Percentiles rank a stretch among this genome's conserved stretches.
These are phyloP conservation scores for Tinea pellionella DNA, from an alignment of 2,888 invertebrate genomes.

Conservation along the genomic window DNA sequence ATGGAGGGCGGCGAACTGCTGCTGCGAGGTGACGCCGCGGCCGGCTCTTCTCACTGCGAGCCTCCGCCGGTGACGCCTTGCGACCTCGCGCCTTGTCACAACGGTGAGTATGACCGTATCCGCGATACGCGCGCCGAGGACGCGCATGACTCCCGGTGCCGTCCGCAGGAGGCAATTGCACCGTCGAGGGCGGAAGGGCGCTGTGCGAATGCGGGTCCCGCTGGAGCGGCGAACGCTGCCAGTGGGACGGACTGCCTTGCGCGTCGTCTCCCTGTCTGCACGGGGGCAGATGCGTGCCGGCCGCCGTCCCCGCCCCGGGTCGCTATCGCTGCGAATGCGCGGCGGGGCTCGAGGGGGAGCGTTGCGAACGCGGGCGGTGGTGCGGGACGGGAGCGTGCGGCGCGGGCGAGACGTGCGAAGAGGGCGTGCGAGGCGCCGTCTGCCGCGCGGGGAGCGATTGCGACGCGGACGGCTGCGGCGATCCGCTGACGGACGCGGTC, in stretches of 20 bases:
- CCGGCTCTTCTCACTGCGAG: slow-evolving; percentile 84
- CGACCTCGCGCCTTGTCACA: slow-evolving; percentile 82
- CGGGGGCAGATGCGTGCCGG: slow-evolving; percentile 77
- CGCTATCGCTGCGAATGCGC: slow-evolving; percentile 85
- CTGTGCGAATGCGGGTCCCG: slow-evolving; percentile 39
- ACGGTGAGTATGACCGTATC: slow-evolving; percentile 53
- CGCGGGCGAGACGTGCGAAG: slow-evolving; percentile 80
- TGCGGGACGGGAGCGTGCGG: slow-evolving; percentile 43
- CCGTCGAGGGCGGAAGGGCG: slow-evolving; percentile 74
- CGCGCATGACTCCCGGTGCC: no score
- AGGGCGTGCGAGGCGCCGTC: slow-evolving; percentile 82
- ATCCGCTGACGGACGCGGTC: slow-evolving; percentile 79
- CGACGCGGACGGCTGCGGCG: slow-evolving; percentile 82
- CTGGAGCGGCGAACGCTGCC: slow-evolving; percentile 30
- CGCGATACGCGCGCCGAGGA: no score
- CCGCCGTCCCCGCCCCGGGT: slow-evolving; percentile 89
- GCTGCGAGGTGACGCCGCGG: slow-evolving; percentile 67
- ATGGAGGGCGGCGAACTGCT: slow-evolving; percentile 82
- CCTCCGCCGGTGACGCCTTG: slow-evolving; percentile 77
- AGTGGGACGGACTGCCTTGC: slow-evolving; percentile 45
- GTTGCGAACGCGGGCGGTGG: slow-evolving; percentile 84
- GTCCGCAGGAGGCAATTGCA: slow-evolving; percentile 49
- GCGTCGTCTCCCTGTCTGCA: slow-evolving; percentile 50
- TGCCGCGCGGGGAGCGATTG: slow-evolving; percentile 88
- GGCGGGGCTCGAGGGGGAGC: slow-evolving; percentile 76